Base-by-base conservation (phyloP, 2,888 invertebrate genomes). In the Platycnemis pennipes region DNA sequence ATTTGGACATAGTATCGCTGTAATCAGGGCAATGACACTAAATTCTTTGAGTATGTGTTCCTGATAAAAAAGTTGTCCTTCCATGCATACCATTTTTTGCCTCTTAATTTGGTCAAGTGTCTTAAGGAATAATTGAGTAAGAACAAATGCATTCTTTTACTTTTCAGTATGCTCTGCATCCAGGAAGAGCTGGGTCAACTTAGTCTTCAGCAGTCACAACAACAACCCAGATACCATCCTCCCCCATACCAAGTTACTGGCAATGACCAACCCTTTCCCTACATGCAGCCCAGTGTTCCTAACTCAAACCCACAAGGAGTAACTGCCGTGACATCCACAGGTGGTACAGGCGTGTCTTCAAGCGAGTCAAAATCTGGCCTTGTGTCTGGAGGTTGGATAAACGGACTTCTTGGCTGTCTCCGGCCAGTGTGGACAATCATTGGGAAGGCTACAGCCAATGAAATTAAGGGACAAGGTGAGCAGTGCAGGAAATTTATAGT, bases 361-460 rank as follows among this genome's bases (percentile, higher is more conserved):
- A 56, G 31, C 11, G 86, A 86, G 63, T 94, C 94, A 0, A 94
- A 94, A 37, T 77, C 94, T 53, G 94, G 85, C 5, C 53, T 91
- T 37, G 94, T 56, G 22, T 85, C 77, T 22, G 63, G 94, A 16
- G 97, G 97, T 95, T 98, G 98, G 98, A 97, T 98, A 96, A 98
- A 98, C 95, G 99, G 99, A 0, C 97, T 99, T 94, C 97, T 99
- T 95, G 98, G 99, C 1, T 99, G 99, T 96, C 98, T 99, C 96
- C 97, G 98, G 95, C 99, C 99, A 0, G 98, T 99, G 19, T 97
- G 98, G 96, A 98, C 98, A n/a, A 97, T 99, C 95, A 98, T 99
- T 94, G 98, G 98, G 94, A 98, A 98, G 96, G 98, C 98, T 26
- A 97, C 97, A 0, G 97, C 97, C 22, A 97, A 97, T 95, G 98